These are phyloP conservation scores for Acestrorhynchus altus DNA, from an alignment of 2,797 vertebrate species.

Conservation along the genomic window DNA sequence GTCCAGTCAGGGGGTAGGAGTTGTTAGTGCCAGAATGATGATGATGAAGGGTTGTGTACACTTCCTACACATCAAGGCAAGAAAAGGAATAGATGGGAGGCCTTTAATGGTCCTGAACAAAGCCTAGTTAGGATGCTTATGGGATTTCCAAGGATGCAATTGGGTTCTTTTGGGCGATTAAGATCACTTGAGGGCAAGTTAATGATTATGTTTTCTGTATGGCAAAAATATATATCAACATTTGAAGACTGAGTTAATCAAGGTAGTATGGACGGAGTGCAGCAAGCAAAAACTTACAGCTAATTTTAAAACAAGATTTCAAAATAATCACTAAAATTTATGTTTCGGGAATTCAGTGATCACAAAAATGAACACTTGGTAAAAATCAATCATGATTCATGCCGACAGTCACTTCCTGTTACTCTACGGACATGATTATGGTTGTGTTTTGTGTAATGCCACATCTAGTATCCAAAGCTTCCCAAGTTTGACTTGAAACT, in stretches of 20 bases:
- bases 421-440: too few species aligned
- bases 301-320: too few species aligned
- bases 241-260: neutral
- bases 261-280: too few species aligned
- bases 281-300: too few species aligned
- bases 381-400: too few species aligned
- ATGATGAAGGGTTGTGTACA: slow-evolving; percentile 18
- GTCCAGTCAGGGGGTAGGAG: neutral
- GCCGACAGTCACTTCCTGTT: too few species aligned
- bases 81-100: slow-evolving; percentile 13
- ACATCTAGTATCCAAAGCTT: neutral
- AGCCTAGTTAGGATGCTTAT: neutral
- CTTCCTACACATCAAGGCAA: slow-evolving; percentile 20
- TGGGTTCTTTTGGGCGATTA: neutral
- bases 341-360: too few species aligned
- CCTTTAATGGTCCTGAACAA: neutral
- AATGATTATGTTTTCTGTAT: neutral
- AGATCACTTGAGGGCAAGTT: neutral
- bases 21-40: slow-evolving; percentile 33
- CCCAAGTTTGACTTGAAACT: neutral
- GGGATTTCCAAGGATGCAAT: neutral
- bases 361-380: too few species aligned
- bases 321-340: too few species aligned
- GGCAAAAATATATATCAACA: neutral
- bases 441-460: too few species aligned